These are phyloP conservation scores for Acanthosepion pharaonis DNA, from an alignment of 2,888 invertebrate species.

Conservation along the genomic window DNA sequence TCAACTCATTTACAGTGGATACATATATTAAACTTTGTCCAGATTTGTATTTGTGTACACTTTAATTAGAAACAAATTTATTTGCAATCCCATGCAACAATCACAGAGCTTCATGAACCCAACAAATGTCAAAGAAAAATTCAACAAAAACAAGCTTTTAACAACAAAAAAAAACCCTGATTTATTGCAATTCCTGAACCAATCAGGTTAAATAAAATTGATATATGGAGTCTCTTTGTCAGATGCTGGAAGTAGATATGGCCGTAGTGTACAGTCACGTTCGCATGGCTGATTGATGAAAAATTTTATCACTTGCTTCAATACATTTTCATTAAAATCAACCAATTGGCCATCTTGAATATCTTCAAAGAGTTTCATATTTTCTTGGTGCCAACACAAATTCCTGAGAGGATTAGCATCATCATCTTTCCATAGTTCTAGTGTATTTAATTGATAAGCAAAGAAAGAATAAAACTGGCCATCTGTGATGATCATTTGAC, in stretches of 20 bases:
- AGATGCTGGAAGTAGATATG: slow-evolving; percentile 72
- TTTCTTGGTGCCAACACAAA: slow-evolving; percentile 85
- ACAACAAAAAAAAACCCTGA: background rate
- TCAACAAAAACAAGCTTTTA: background rate
- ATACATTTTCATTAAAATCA: slow-evolving; percentile 86
- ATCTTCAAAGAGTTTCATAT: slow-evolving; percentile 83
- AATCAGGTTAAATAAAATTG: background rate
- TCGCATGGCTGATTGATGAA: slow-evolving; percentile 77
- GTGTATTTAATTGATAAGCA: slow-evolving; percentile 91
- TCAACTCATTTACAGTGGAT: no score
- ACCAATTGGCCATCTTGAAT: slow-evolving; percentile 77
- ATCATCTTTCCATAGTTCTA: slow-evolving; percentile 79
- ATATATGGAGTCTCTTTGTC: background rate
- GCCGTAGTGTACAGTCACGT: slow-evolving; percentile 81
- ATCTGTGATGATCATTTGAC: slow-evolving; percentile 91
- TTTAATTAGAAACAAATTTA: no score
- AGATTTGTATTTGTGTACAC: no score
- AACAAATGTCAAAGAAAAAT: background rate
- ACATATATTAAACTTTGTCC: no score
- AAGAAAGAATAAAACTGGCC: slow-evolving; percentile 90
- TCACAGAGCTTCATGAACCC: no score
- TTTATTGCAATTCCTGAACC: background rate
- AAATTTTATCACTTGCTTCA: slow-evolving; percentile 83
- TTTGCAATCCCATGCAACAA: no score
- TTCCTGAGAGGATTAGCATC: slow-evolving; percentile 83